Percentiles rank a stretch among this genome's conserved stretches.
Conservation (phyloP, 2,888 invertebrate genomes). For the Rhagonycha lutea region DNA sequence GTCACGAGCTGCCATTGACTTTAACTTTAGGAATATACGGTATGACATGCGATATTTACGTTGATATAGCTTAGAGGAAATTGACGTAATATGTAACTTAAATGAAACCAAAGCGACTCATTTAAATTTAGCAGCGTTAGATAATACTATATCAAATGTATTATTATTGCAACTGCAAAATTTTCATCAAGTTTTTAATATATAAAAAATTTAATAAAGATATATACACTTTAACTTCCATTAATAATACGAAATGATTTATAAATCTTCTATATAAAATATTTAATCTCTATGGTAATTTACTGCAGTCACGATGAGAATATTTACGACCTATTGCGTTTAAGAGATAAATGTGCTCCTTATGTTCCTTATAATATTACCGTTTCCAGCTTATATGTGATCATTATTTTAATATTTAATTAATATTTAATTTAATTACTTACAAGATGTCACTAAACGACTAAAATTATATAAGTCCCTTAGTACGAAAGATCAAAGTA, state of each 20-base stretch:
- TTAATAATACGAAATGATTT: slow-evolving; percentile 21
- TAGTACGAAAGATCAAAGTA: neutral
- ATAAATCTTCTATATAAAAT: slow-evolving; percentile 18
- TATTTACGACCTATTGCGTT: slow-evolving; percentile 36
- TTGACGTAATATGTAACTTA: neutral
- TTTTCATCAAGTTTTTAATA: neutral
- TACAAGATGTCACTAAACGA: neutral
- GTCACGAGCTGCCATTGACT: too few relatives aligned
- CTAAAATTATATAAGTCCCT: neutral
- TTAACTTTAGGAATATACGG: neutral
- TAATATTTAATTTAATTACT: neutral
- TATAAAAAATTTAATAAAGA: neutral
- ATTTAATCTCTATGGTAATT: slow-evolving; percentile 28
- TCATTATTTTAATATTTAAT: neutral
- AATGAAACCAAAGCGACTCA: neutral
- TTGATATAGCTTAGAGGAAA: too few relatives aligned
- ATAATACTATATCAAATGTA: neutral
- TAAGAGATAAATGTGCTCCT: slow-evolving; percentile 33
- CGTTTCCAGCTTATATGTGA: neutral
- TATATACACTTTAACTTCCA: neutral
- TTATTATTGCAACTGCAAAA: neutral
- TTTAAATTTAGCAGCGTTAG: neutral
- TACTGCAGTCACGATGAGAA: slow-evolving; percentile 36
- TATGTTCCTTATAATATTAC: slow-evolving; percentile 11
- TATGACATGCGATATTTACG: neutral